Conservation (phyloP, 2,113 vertebrate species). For the Cyprinus carpio region DNA sequence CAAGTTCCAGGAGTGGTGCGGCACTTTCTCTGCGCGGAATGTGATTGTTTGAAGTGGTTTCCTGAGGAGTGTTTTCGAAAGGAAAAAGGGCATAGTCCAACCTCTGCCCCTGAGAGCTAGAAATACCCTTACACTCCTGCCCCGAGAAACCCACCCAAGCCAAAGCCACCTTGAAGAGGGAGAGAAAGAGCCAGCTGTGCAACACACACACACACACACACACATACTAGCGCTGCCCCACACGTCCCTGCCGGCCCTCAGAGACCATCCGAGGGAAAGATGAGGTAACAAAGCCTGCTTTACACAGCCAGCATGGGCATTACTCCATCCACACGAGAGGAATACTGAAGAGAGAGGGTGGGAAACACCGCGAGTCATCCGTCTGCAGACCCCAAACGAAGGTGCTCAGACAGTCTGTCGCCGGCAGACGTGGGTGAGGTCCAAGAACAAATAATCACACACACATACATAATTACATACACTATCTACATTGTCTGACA, state of each 20-base stretch:
- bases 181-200: not conserved
- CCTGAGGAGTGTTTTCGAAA: conserved; percentile 64
- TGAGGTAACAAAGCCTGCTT: conserved; percentile 1
- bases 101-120: conserved; percentile 52
- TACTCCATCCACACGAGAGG: not conserved
- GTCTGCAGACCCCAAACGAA: conserved; percentile 28
- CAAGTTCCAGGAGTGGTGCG: conserved; percentile 57
- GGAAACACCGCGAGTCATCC: not conserved
- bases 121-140: conserved; percentile 41
- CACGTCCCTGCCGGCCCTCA: not conserved
- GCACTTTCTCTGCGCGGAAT: conserved; percentile 60
- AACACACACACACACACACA: not conserved
- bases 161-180: conserved; percentile 19
- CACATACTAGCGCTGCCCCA: not conserved
- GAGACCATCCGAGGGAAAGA: conserved; percentile 12
- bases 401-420: conserved; percentile 52
- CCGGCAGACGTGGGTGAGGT: conserved; percentile 45
- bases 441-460: conserved; percentile 48
- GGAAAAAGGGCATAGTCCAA: conserved; percentile 59
- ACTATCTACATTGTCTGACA: conserved; percentile 26
- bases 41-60: conserved; percentile 67
- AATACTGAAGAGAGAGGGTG: conserved; percentile 10
- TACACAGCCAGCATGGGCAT: not conserved
- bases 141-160: conserved; percentile 8
- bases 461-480: conserved; percentile 23